phyloP scores from a whole-genome alignment of 2,888 invertebrate genomes.

The Pandemis corylana region DNA sequence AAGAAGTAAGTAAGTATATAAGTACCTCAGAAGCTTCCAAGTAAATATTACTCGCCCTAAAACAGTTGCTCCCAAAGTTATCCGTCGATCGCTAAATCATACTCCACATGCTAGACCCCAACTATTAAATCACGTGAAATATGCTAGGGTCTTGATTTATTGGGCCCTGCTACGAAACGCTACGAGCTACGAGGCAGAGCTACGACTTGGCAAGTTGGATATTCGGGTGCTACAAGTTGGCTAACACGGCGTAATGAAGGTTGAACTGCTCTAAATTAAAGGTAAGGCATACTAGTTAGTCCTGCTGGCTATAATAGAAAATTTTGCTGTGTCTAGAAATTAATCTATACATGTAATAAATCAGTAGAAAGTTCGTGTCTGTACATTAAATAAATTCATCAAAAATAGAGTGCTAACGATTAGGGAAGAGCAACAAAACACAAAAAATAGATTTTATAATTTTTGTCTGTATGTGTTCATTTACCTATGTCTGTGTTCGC shows the following conservation, averaged over 20 bases:
- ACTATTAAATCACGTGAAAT: conserved; percentile 34
- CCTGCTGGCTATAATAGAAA: too few relatives aligned
- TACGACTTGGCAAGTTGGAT: background rate
- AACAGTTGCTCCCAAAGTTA: background rate
- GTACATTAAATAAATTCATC: too few relatives aligned
- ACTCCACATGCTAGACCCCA: conserved; percentile 13
- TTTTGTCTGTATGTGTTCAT: too few relatives aligned
- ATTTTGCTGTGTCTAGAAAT: too few relatives aligned
- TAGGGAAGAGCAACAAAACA: too few relatives aligned
- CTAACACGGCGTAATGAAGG: background rate
- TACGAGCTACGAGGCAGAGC: conserved; percentile 1
- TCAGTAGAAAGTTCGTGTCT: too few relatives aligned
- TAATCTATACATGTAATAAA: too few relatives aligned
- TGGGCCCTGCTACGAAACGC: conserved; percentile 3
- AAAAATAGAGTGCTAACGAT: too few relatives aligned
- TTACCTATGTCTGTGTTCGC: too few relatives aligned
- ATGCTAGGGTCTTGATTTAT: conserved; percentile 25
- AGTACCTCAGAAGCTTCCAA: too few relatives aligned
- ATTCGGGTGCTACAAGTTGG: background rate
- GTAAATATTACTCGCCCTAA: background rate
- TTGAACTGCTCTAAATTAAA: background rate
- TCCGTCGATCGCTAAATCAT: conserved; percentile 21
- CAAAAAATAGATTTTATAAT: too few relatives aligned
- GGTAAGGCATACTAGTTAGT: background rate
- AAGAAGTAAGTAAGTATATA: too few relatives aligned